Evolutionary conservation across 2,888 invertebrate genomes (phyloP).

Genomic region (Strigamia maritima): DNA sequence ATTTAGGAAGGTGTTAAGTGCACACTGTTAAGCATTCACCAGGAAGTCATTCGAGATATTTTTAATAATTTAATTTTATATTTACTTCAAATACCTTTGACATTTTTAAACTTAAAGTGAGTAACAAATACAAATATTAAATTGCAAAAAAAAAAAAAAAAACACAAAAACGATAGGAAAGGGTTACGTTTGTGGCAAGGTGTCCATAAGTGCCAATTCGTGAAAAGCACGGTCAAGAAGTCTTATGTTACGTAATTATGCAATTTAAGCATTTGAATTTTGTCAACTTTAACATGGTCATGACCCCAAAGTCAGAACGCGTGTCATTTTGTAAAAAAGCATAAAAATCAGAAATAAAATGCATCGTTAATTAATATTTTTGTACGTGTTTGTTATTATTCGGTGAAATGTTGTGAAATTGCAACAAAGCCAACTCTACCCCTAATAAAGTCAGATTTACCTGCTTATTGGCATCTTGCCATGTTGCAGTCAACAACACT

Average conservation of each 20-base stretch:
- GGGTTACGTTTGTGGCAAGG: no score
- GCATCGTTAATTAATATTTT: not conserved
- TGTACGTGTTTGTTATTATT: not conserved
- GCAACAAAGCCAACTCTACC: not conserved
- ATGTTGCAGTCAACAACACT: constrained; percentile 10
- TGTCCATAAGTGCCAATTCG: no score
- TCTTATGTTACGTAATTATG: no score
- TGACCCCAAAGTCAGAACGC: no score
- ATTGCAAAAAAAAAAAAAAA: not conserved
- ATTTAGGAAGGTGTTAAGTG: constrained; percentile 22
- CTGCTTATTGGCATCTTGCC: constrained; percentile 24
- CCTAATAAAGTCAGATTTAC: not conserved
- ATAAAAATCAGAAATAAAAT: no score
- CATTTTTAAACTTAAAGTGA: no score
- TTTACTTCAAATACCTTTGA: not conserved
- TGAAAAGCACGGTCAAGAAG: no score
- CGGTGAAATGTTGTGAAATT: not conserved
- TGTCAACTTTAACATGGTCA: no score
- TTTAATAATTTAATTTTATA: not conserved
- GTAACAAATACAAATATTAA: not conserved
- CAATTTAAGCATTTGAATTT: no score
- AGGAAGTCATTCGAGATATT: constrained; percentile 1
- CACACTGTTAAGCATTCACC: not conserved
- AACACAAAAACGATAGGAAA: not conserved
- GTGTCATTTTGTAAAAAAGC: no score